Conservation (phyloP, 2,797 vertebrate genomes). For the Valencia hispanica region DNA sequence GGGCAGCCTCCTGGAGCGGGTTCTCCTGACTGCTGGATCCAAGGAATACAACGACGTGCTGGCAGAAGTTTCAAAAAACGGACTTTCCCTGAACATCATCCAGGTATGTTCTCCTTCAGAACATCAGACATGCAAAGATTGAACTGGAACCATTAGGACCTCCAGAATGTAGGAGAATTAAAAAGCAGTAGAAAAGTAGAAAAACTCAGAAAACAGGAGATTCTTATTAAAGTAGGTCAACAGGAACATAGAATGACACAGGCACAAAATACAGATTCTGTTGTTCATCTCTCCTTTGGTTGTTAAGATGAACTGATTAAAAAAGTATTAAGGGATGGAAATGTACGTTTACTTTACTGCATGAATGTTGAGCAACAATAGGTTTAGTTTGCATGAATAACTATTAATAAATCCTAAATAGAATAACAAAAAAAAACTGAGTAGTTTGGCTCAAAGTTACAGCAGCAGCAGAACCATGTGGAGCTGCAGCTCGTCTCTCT, state of each 20-base stretch:
- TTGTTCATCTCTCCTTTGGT: no score
- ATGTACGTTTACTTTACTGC: no score
- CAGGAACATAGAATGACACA: no score
- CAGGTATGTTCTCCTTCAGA: constrained; percentile 44
- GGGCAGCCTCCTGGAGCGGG: constrained; percentile 15
- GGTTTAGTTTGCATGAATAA: no score
- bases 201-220: background rate
- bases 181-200: background rate
- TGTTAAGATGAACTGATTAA: no score
- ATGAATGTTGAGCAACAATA: no score
- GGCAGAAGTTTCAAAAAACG: constrained; percentile 19
- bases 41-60: constrained; percentile 53
- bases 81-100: constrained; percentile 24
- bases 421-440: no score
- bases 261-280: no score
- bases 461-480: no score
- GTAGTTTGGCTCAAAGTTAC: no score
- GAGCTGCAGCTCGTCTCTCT: background rate
- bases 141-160: background rate
- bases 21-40: constrained; percentile 12
- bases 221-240: no score
- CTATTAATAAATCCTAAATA: background rate
- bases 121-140: background rate
- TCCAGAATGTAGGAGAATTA: background rate
- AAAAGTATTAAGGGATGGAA: no score